These are phyloP conservation scores for Eucera pruinosa DNA, from an alignment of 2,888 invertebrate genomes.

Conservation along the genomic window DNA sequence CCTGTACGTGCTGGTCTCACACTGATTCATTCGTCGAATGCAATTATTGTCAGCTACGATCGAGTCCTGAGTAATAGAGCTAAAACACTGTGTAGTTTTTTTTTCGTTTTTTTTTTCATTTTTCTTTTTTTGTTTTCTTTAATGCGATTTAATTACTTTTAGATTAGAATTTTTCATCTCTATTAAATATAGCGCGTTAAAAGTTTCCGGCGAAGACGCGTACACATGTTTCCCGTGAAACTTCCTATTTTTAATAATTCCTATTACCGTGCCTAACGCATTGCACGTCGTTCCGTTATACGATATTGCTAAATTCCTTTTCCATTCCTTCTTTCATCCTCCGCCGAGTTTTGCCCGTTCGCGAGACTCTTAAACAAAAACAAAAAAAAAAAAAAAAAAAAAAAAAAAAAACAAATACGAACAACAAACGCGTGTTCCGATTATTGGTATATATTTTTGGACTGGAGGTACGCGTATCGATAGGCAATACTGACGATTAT, in stretches of 20 bases:
- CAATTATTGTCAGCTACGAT: slow-evolving; percentile 72
- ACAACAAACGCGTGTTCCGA: no score
- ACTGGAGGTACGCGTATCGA: slow-evolving; percentile 27
- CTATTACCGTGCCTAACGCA: slow-evolving; percentile 37
- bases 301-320: slow-evolving; percentile 49
- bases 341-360: slow-evolving; percentile 4
- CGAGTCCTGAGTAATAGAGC: slow-evolving; percentile 64
- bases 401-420: no score
- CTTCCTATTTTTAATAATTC: slow-evolving; percentile 27
- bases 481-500: slow-evolving; percentile 43
- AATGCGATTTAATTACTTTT: slow-evolving; percentile 38
- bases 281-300: slow-evolving; percentile 29
- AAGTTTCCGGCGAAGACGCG: slow-evolving; percentile 17
- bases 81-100: slow-evolving; percentile 62
- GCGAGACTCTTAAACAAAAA: not conserved
- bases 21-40: slow-evolving; percentile 61
- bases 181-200: slow-evolving; percentile 41
- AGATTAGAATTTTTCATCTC: slow-evolving; percentile 32
- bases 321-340: no score
- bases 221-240: slow-evolving; percentile 28
- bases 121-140: not conserved
- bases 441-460: not conserved
- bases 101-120: no score
- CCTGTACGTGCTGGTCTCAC: slow-evolving; percentile 41
- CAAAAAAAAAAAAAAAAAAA: no score